Percentiles rank a stretch among this genome's conserved stretches.
Evolutionary conservation across 2,888 invertebrate species (phyloP).

Genomic region (Adelognathus sp.): DNA sequence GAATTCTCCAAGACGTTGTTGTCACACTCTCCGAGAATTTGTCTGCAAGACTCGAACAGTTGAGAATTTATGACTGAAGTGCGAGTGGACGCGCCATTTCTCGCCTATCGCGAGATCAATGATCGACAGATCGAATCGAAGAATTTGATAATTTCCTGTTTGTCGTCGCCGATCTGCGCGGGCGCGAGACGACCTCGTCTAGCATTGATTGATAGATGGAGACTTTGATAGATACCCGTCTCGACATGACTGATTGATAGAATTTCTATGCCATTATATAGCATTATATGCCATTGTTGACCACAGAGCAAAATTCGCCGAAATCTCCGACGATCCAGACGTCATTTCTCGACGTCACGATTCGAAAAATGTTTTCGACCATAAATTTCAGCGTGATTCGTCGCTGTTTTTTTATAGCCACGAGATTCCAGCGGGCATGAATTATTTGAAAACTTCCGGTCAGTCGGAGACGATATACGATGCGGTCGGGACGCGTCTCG

Average conservation of each 20-base stretch:
- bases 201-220: constrained; percentile 42
- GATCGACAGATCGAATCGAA: constrained; percentile 31
- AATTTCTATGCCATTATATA: constrained; percentile 1
- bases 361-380: constrained; percentile 9
- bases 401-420: background rate
- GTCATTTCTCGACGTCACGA: constrained; percentile 38
- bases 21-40: background rate
- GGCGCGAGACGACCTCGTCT: background rate
- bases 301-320: constrained; percentile 15
- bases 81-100: background rate
- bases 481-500: constrained; percentile 39
- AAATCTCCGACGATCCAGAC: background rate
- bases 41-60: no score
- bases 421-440: constrained; percentile 54
- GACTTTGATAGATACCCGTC: constrained; percentile 53
- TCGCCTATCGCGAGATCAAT: background rate
- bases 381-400: constrained; percentile 33
- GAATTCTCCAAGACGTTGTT: background rate
- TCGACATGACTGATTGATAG: constrained; percentile 43
- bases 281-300: background rate
- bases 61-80: no score
- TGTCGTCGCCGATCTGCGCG: constrained; percentile 19
- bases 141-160: constrained; percentile 47
- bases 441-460: constrained; percentile 55
- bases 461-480: constrained; percentile 35